These are phyloP conservation scores for Aptenodytes forsteri DNA, from an alignment of 2,113 vertebrate genomes.

Conservation along the genomic window DNA sequence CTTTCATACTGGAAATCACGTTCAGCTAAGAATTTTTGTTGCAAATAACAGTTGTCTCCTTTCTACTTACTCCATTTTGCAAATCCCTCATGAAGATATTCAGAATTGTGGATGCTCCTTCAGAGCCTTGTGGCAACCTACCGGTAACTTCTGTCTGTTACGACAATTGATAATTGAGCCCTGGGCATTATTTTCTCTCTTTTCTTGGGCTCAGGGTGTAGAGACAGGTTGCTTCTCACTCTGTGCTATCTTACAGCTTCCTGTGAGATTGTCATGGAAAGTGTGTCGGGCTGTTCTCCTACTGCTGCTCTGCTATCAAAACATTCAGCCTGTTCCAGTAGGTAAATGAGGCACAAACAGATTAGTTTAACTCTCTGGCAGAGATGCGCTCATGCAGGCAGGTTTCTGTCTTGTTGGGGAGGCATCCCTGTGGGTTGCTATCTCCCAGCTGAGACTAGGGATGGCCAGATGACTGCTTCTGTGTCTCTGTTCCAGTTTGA, in stretches of 20 bases:
- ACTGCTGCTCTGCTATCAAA: not conserved
- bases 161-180: not conserved
- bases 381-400: not conserved
- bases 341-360: conserved; percentile 31
- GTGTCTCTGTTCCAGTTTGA: not conserved
- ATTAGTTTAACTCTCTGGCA: conserved; percentile 8
- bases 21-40: not conserved
- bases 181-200: not conserved
- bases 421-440: not conserved
- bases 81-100: not conserved
- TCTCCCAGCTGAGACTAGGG: conserved; percentile 34
- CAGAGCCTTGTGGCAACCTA: not conserved
- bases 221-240: not conserved
- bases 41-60: not conserved
- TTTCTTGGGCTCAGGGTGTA: not conserved
- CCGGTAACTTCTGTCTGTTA: not conserved
- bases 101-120: not conserved
- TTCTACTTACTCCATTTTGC: not conserved
- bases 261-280: not conserved
- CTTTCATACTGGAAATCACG: not conserved
- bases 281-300: not conserved
- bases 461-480: conserved; percentile 35
- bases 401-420: not conserved
- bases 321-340: not conserved
- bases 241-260: not conserved